These are phyloP conservation scores for Hetaerina americana DNA, from an alignment of 1,140 invertebrate species.

Conservation along the genomic window DNA sequence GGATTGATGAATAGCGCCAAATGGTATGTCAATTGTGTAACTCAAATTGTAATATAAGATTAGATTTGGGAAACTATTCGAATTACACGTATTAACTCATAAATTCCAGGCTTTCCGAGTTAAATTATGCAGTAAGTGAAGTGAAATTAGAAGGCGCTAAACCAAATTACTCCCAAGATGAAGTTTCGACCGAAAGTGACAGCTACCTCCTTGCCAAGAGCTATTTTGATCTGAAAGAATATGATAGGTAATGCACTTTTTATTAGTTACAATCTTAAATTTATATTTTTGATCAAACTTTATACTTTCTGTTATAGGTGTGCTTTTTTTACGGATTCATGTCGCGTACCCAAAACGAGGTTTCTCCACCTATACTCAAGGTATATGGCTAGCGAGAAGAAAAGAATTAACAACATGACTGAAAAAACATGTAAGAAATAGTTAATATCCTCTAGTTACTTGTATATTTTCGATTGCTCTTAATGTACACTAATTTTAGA, in stretches of 20 bases:
- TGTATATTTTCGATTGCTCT: too few relatives aligned
- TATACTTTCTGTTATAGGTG: not conserved
- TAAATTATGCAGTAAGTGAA: slow-evolving; percentile 60
- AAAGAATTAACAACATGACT: not conserved
- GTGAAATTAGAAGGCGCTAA: slow-evolving; percentile 34
- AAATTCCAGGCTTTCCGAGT: slow-evolving; percentile 54
- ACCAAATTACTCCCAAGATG: slow-evolving; percentile 20
- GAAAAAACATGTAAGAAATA: not conserved
- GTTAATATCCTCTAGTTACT: too few relatives aligned
- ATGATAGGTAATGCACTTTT: too few relatives aligned
- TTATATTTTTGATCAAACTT: not conserved
- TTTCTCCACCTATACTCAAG: not conserved
- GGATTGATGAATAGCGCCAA: slow-evolving; percentile 59
- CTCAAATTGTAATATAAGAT: too few relatives aligned
- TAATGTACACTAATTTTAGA: too few relatives aligned
- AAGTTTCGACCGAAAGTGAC: slow-evolving; percentile 45
- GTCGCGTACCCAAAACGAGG: not conserved
- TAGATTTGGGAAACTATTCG: too few relatives aligned
- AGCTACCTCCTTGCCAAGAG: slow-evolving; percentile 69
- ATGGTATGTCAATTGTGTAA: slow-evolving; percentile 46
- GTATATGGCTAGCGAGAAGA: not conserved
- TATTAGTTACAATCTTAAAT: too few relatives aligned
- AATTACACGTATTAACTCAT: too few relatives aligned
- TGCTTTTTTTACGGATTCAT: not conserved
- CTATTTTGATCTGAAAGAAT: slow-evolving; percentile 87